Base-by-base conservation (phyloP, 2,113 vertebrate genomes). In the Falcunculus frontatus region DNA sequence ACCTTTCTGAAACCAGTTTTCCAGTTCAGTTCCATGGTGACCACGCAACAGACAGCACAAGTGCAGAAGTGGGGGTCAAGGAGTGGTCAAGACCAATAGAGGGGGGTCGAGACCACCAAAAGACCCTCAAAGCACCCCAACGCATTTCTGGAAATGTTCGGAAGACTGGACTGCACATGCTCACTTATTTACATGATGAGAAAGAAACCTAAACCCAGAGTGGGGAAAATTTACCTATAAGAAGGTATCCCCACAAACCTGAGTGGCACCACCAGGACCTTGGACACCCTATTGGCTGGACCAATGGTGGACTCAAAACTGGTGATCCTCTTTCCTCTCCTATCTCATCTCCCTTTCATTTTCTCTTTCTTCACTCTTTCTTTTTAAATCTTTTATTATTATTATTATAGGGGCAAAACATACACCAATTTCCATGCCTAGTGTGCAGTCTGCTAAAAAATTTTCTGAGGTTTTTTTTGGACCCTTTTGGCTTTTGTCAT, bases 211-310 rank as follows among this genome's bases (percentile, higher is more conserved):
- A 47, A 39, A 75, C 29, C 25, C 39, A 47, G 39, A 46, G 29
- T 0, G 0, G 3, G 17, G 23, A 59, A 89, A n/a, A 59, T 20
- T 59, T 39, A 44, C 23, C 52, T 30, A 2, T 16, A 29, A 26
- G 19, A 53, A 15, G 5, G 20, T 39, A 10, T 2, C 13, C 7
- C 5, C 16, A 53, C 16, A 53, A 15, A 68, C 20, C 13, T 22
- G 7, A 17, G n/a, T n/a, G 53, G 11, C 17, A 60, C 5, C 39
- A 52, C 20, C 53, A 68, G 46, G 29, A 68, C 25, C 25, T 46
- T n/a, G 39, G 53, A 60, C 14, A 53, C 6, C 7, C 33, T 16
- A 22, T 29, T 13, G 16, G 7, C 22, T 50, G 16, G 27, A 13
- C 27, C 8, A 8, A 8, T 26, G n/a, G 7, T 42, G 57, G 16